Evolutionary conservation across 2,113 vertebrate species (phyloP).

Genomic region (Calyptommatus sinebrachiatus): DNA sequence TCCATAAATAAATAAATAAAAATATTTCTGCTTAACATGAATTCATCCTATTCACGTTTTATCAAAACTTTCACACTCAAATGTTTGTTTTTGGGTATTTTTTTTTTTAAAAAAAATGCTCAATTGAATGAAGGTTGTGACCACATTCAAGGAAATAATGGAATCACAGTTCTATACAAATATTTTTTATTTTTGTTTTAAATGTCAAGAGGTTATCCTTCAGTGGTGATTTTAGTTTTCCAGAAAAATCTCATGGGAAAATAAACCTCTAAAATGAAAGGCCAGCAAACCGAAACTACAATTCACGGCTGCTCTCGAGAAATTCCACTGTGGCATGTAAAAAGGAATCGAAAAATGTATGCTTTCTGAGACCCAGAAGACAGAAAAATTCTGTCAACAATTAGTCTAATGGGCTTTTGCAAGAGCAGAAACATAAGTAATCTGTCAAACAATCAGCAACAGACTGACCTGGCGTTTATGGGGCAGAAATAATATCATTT

Average conservation of each 20-base stretch:
- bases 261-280: conserved; percentile 57
- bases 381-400: conserved; percentile 84
- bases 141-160: conserved; percentile 10
- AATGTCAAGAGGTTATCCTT: conserved; percentile 58
- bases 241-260: conserved; percentile 58
- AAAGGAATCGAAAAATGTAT: conserved; percentile 79
- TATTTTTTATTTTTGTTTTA: conserved; percentile 55
- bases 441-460: conserved; percentile 53
- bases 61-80: too few relatives aligned
- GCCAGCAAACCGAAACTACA: conserved; percentile 67
- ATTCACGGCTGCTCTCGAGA: conserved; percentile 80
- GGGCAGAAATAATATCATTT: conserved; percentile 44
- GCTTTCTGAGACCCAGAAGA: conserved; percentile 78
- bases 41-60: too few relatives aligned
- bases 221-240: conserved; percentile 57
- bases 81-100: too few relatives aligned
- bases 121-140: conserved; percentile 21
- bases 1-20: too few relatives aligned
- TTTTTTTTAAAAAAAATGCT: too few relatives aligned
- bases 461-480: conserved; percentile 54
- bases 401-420: conserved; percentile 82
- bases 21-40: too few relatives aligned
- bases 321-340: conserved; percentile 74
- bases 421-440: conserved; percentile 65
- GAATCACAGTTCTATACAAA: conserved; percentile 43